A percentile compares a stretch with the other conserved stretches of the same genome.
Conservation (phyloP, 2,888 invertebrate species). For the Eupelmus urozonus region DNA sequence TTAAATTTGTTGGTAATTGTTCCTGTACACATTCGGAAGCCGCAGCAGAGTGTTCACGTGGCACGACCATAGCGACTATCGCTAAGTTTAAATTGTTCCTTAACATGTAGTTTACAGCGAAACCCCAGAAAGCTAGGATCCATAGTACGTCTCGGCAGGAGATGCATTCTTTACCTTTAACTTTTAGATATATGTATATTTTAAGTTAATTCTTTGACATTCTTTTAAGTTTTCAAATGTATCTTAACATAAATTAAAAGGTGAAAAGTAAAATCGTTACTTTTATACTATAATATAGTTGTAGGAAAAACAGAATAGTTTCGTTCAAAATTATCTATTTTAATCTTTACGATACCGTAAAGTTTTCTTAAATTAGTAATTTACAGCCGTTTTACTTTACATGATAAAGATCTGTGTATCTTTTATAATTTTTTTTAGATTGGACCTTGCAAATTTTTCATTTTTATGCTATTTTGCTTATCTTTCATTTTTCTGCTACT, state of each 20-base stretch:
- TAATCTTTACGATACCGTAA: no score
- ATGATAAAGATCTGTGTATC: neutral
- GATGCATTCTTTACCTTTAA: constrained; percentile 68
- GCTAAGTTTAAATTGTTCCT: constrained; percentile 84
- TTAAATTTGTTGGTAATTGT: neutral
- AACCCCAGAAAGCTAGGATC: constrained; percentile 83
- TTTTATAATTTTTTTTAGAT: no score
- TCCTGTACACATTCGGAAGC: constrained; percentile 65
- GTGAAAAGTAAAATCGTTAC: no score
- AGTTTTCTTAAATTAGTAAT: no score
- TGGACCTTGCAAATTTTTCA: no score
- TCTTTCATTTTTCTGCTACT: no score
- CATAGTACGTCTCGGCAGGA: constrained; percentile 79
- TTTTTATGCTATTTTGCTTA: no score
- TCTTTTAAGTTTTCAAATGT: neutral
- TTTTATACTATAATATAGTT: no score
- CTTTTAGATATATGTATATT: neutral
- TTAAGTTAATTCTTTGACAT: neutral
- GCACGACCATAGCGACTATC: constrained; percentile 82
- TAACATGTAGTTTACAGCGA: constrained; percentile 84
- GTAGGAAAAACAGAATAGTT: no score
- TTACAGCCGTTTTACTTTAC: neutral
- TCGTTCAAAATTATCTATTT: neutral
- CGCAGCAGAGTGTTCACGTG: constrained; percentile 64
- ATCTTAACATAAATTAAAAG: neutral